Base-by-base conservation (phyloP, 2,888 invertebrate species). In the Phaedon cochleariae region DNA sequence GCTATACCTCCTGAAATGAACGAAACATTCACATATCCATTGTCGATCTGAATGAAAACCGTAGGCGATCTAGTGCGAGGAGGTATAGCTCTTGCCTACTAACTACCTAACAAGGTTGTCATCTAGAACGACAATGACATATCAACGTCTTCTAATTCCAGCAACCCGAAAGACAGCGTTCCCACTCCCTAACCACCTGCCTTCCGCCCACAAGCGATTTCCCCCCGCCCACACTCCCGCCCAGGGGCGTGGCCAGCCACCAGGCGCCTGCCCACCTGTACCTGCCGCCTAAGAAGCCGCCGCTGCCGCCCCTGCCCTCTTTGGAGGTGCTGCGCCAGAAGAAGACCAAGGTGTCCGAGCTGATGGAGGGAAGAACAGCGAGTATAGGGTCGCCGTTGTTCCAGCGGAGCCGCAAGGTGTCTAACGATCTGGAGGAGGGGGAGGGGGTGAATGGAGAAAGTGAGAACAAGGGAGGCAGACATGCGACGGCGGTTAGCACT, bases 201-300 rank as follows among this genome's bases (percentile, higher is more conserved):
- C 65, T 54, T 15, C 52, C 52, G 12, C 29, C 31, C 20, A 15
- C 26, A 20, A 6, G 48, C 58, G 62, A 62, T 21, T 37, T 54
- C 9, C 57, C 59, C 10, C 81, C 82, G 6, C 88, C 88, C 6
- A 88, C 88, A 55, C 83, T 86, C 63, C 80, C 89, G 54, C 89
- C 89, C 4, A 65, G 78, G 12, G 85, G 87, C 10, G 85, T 84
- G 15, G 81, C 83, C 1, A 77, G 75, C 62, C 77, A 80, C 15
- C 81, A 81, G 67, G 79, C 80, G 5, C 81, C 88, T 0, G 86
- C 88, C 1, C 88, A 88, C 49, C 73, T 88, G 41, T 80, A 87
- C 58, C 75, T 89, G 74, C 89, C 90, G 22, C 91, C 91, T 9
- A 90, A 90, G 78, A 92, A 91, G 81, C 91, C 91, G 37, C 91